Evolutionary conservation across 92 coral and sea anemone species (phyloP).

Genomic region (Actinostola sp.): DNA sequence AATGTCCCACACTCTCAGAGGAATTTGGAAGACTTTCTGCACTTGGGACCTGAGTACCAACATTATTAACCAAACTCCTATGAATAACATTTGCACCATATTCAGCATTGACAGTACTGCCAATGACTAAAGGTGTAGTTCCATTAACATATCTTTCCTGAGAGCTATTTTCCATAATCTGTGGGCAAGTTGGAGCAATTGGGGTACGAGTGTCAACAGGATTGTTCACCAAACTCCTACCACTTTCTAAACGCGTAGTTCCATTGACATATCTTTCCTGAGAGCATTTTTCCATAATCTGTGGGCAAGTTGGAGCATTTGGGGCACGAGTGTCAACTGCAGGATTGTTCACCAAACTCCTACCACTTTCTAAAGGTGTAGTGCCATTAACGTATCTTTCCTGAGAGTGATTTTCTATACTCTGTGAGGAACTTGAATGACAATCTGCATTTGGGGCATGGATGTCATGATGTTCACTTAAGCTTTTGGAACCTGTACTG

Average conservation of each 20-base stretch:
- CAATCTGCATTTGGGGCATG: neutral
- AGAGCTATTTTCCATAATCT: neutral
- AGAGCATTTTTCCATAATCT: neutral
- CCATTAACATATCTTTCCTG: too few relatives aligned
- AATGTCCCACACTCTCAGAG: neutral
- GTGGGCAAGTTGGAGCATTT: neutral
- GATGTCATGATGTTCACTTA: too few relatives aligned
- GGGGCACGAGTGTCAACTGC: neutral
- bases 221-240: neutral
- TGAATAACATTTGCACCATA: neutral
- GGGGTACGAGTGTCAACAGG: neutral
- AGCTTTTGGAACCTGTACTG: neutral
- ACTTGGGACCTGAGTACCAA: neutral
- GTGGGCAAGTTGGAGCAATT: neutral
- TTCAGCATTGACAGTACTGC: conserved; percentile 3
- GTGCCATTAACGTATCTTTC: too few relatives aligned
- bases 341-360: neutral
- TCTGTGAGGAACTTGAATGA: neutral
- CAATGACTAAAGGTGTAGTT: neutral
- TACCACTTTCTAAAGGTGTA: neutral
- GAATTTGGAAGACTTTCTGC: neutral
- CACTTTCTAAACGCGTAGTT: neutral
- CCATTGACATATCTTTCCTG: too few relatives aligned
- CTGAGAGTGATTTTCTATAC: neutral
- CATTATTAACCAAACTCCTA: neutral